Evolutionary conservation across 2,888 invertebrate species (phyloP), one percentile per base, ranked within the genome.

Genomic region (Pterobdella sp.): DNA sequence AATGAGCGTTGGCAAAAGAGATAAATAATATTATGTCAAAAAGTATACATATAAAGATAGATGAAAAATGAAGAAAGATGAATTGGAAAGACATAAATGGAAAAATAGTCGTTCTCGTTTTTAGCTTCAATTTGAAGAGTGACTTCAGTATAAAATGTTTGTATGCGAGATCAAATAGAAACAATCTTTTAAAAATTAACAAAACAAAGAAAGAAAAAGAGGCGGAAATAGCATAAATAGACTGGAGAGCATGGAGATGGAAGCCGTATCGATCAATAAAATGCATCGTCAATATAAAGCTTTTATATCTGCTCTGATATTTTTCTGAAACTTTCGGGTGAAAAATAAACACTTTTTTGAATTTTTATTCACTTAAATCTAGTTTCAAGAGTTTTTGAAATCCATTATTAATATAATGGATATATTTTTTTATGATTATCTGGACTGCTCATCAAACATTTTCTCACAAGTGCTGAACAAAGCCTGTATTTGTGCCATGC

Each of bases 231-330:
- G 49, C 49, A 42, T 7, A 42, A 42, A 42, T 42, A 42, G 49
- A 22, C 49, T 42, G 49, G 49, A 42, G 49, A 56, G 60, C 60
- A 14, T 56, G 60, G 60, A 56, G 60, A 56, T 56, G 26, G n/a
- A 56, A 56, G 60, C 60, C n/a, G 10, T 14, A 42, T 22, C 60
- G 60, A 56, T 56, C 60, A 56, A 56, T 56, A 56, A 56, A 56
- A 22, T 56, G 60, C 60, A 56, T 56, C n/a, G 60, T 22, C 60
- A 56, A 56, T 56, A 56, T 56, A 56, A 56, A 26, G n/a, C 60
- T 56, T 56, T 3, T 56, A 3, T 56, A 26, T 3, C 26, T 7
- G 18, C 3, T 18, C 26, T 22, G n/a, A 4, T 56, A 26, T 56
- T 56, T 56, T 56, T 56, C 18, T 56, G 4, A 56, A n/a, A n/a